Base-by-base conservation (phyloP, 2,113 vertebrate species). In the Trinectes maculatus region DNA sequence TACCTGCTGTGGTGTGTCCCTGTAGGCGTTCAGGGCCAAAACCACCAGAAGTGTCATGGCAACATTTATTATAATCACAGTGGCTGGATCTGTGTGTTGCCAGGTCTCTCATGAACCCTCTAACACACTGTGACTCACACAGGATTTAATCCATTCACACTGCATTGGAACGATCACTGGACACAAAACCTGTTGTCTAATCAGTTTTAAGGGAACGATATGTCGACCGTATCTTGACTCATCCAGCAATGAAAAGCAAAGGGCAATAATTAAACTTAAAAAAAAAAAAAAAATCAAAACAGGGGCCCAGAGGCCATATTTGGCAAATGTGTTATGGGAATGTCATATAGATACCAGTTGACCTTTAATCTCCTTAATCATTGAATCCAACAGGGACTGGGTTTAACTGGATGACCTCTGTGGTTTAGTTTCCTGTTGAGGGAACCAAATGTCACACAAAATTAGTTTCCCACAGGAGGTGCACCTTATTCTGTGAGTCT, bases 1-100 rank as follows among this genome's bases (percentile, higher is more conserved):
- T 51, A 44, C 52, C 11, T 22, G 15, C 26, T 59, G 25, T 39
- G n/a, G 22, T 66, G 7, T 52, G 65, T 43, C 39, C 37, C 42
- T 34, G 8, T 26, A 31, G 10, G 43, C 44, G 26, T 43, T 49
- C 11, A 22, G 12, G 26, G 36, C 2, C 8, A 12, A 68, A 66
- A 52, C 52, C 63, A 58, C 58, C 71, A 84, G 71, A 73, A 44
- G 80, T 79, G 82, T 76, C 58, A 18, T 36, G 26, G 33, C 36
- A 54, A 24, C 15, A 19, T 71, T 51, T 40, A 52, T 62, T 40
- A 36, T 36, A 49, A 36, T 58, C n/a, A 51, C n/a, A 10, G 12
- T 7, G 18, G 18, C 52, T 37, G 29, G 33, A 60, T 62, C 5
- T 1, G 8, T 28, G 13, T 31, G 51, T 66, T 62, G 68, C 29